Evolutionary conservation across 2,113 vertebrate species (phyloP), one percentile per base, ranked within the genome.

Genomic region (Heterotis niloticus): DNA sequence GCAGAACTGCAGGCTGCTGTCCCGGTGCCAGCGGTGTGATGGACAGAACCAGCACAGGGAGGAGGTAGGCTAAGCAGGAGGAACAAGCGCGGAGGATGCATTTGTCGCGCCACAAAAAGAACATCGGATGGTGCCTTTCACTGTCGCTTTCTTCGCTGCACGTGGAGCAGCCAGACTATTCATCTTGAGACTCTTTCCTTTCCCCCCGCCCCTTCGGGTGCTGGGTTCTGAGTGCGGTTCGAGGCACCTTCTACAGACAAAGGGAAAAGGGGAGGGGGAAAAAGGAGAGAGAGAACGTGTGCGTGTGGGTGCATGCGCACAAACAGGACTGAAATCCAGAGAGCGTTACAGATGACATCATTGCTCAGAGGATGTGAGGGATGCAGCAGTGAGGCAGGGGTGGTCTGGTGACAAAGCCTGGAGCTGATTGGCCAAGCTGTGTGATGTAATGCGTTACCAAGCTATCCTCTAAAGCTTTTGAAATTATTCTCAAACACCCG

Each of bases 401-500:
- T 91, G 93, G 93, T 93, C 92, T 92, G 92, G 90, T 93, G 94
- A 94, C 93, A 93, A 91, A 94, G 90, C 94, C 90, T 91, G 91
- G 90, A 85, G 90, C 90, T 92, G 92, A 98, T 99, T 98, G 97
- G 96, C 94, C 95, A 93, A 91, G 92, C 91, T 91, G 89, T 95
- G 95, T 98, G 96, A 99, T 97, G 96, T 96, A 95, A 97, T 94
- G 93, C 90, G 93, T 96, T 97, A 95, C 94, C 94, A 95, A 93
- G 94, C 92, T 94, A 91, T 92, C 88, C 88, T 94, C 93, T 93
- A 91, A 92, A 94, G 93, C 88, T 94, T 94, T 94, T 94, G 89
- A 94, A 93, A 93, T 70, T 83, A 91, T 89, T 93, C 92, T 92
- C 91, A 92, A 91, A 88, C 91, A 92, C 88, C 87, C 87, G 88